Evolutionary conservation across 1,140 invertebrate genomes (phyloP), one percentile per base, ranked within the genome.

Genomic region (Euura lappo): DNA sequence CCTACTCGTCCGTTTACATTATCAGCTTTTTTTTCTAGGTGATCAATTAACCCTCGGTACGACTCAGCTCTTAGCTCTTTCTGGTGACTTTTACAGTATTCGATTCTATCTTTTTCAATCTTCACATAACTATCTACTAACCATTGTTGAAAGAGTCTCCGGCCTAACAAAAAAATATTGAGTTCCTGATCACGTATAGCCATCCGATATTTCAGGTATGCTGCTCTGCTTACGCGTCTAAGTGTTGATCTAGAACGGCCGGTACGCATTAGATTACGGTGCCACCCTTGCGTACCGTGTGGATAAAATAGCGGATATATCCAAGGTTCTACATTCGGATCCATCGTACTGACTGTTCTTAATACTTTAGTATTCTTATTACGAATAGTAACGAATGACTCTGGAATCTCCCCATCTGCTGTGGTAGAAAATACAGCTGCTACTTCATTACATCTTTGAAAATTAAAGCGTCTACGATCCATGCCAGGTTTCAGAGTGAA

Each of bases 311-410:
- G 7, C 43, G 71, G 65, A n/a, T 72, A 68, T 3, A 68, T 45
- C 71, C 45, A 72, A 11, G 65, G 71, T 72, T 65, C 45, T 46
- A 67, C 71, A 13, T 72, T 72, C 28, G 71, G 44, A 72, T 72
- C 64, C 44, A 72, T 68, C 10, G 44, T 45, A 68, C 66, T 72
- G 6, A 72, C 28, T 6, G 42, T 60, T 60, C 69, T 43, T 10
- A 47, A 68, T 72, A 51, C n/a, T 72, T 72, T 68, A 2, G 2
- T 68, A 10, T 66, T 10, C 51, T 46, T 51, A 66, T 70, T 70
- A 65, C 3, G 8, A 11, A 66, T 43, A 45, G 72, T 66, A 2
- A 72, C 47, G 43, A 66, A 71, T 51, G 67, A 69, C 72, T 72
- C 71, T 69, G 28, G 67, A 60, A 72, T 71, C 10, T 42, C 64